phyloP scores from a whole-genome alignment of 2,797 vertebrate species.

The Alosa sapidissima region DNA sequence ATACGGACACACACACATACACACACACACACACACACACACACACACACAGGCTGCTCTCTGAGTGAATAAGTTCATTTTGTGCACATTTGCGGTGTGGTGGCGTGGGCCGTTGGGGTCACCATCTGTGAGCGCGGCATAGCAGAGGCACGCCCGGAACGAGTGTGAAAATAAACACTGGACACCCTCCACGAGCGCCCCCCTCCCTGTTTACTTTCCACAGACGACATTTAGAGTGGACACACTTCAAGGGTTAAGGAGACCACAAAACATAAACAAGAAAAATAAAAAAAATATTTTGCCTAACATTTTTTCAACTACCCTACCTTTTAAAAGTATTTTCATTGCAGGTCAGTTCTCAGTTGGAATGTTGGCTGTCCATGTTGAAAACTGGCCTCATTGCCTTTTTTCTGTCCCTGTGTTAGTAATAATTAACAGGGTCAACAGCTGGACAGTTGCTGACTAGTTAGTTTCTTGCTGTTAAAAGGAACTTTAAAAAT shows the following conservation, averaged over 20 bases:
- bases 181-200: not conserved
- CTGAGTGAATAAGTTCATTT: slow-evolving; percentile 40
- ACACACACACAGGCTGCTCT: slow-evolving; percentile 1
- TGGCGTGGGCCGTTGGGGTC: slow-evolving; percentile 3
- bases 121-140: not conserved
- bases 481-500: not conserved
- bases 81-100: slow-evolving; percentile 40
- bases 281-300: not conserved
- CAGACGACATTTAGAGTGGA: not conserved
- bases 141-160: slow-evolving; percentile 22
- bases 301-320: not conserved
- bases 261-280: not conserved
- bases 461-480: not conserved
- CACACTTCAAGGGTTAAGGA: slow-evolving; percentile 2
- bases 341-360: not conserved
- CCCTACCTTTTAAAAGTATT: not conserved
- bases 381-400: not conserved
- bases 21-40: not conserved
- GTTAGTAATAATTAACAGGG: not conserved
- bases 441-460: not conserved
- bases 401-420: not conserved
- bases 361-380: not conserved
- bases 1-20: not conserved
- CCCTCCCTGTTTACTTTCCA: not conserved
- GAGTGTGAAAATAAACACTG: slow-evolving; percentile 40